Evolutionary conservation across 2,113 vertebrate species (phyloP).

Genomic region (Strigops habroptila): DNA sequence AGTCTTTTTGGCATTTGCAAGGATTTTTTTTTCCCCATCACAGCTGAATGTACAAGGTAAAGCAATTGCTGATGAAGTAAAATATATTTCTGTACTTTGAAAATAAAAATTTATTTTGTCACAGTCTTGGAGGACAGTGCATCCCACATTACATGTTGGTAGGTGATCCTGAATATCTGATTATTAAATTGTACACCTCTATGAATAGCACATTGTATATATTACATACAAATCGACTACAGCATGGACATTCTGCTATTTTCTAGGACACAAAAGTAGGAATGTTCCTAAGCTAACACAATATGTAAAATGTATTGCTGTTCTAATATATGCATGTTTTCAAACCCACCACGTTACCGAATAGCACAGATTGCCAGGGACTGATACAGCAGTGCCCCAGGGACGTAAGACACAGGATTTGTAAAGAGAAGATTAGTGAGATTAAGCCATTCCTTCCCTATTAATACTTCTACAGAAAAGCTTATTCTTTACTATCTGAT

Average conservation of each 20-base stretch:
- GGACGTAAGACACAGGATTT: not conserved
- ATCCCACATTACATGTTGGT: not conserved
- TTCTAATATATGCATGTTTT: not conserved
- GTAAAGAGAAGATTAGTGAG: not conserved
- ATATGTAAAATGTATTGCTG: not conserved
- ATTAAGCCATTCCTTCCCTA: not conserved
- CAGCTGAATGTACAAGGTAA: not conserved
- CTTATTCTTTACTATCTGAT: not conserved
- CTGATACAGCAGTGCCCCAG: not conserved
- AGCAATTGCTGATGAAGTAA: not conserved
- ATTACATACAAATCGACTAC: not conserved
- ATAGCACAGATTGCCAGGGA: not conserved
- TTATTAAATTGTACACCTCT: not conserved
- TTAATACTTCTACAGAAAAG: not conserved
- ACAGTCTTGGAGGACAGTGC: not conserved
- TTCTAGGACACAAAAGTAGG: not conserved
- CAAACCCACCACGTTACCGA: not conserved
- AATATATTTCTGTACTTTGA: not conserved
- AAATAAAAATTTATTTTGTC: not conserved
- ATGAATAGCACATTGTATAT: not conserved
- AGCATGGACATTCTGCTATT: not conserved
- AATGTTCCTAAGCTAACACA: not conserved
- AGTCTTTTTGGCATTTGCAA: not conserved
- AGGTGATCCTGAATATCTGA: not conserved
- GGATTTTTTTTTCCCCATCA: rapidly evolving